Conservation (phyloP, 2,888 invertebrate species). For the Hirudinaria manillensis region DNA sequence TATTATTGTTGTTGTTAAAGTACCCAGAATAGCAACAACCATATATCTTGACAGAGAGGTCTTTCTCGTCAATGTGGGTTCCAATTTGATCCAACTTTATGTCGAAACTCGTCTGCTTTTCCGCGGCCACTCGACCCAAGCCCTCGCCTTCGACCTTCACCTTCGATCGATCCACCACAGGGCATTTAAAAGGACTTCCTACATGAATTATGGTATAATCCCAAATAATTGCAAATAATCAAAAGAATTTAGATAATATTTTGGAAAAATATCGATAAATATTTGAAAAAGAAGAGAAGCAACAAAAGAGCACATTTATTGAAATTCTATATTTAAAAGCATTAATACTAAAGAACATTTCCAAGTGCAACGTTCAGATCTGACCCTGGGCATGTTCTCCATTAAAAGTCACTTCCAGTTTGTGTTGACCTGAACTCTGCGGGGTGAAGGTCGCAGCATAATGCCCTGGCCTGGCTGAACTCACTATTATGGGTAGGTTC, state of each 20-base stretch:
- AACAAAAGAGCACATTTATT: background rate
- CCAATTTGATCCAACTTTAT: background rate
- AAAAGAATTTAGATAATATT: background rate
- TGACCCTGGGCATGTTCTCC: background rate
- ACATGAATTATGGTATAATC: background rate
- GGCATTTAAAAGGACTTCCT: background rate
- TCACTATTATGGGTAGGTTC: constrained; percentile 6
- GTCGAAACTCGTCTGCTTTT: constrained; percentile 7
- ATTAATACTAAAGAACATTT: background rate
- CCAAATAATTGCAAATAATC: background rate
- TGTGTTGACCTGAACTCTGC: background rate
- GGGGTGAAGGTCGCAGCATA: constrained; percentile 14
- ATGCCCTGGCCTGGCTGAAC: background rate
- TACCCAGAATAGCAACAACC: background rate
- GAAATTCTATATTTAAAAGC: background rate
- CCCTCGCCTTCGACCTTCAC: constrained; percentile 7
- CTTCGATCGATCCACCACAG: background rate
- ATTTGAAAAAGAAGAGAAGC: background rate
- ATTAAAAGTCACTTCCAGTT: constrained; percentile 4
- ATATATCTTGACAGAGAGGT: constrained; percentile 21
- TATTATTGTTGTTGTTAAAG: background rate
- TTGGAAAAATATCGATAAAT: background rate
- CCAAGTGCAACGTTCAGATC: background rate
- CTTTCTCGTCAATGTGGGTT: background rate
- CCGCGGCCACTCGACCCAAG: background rate